phyloP scores from a whole-genome alignment of 2,888 invertebrate genomes.

The Netelia virgata region DNA sequence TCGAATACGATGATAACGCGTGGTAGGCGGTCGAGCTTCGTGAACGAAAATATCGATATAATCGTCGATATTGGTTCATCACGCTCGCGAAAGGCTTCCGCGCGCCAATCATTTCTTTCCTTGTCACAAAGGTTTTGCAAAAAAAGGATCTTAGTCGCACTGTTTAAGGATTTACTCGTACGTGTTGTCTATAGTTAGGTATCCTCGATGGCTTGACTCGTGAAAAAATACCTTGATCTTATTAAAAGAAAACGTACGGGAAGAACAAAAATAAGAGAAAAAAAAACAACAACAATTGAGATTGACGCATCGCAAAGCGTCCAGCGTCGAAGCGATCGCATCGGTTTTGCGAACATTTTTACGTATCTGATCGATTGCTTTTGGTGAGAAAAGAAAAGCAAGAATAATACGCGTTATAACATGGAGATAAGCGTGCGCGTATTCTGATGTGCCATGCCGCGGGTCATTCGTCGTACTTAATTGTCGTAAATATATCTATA shows the following conservation, averaged over 20 bases:
- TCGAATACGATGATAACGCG: background rate
- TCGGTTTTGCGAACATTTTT: conserved; percentile 18
- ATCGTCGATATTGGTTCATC: background rate
- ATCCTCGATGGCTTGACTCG: conserved; percentile 71
- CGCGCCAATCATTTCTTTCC: conserved; percentile 2
- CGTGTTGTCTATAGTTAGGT: conserved; percentile 82
- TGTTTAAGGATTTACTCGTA: conserved; percentile 77
- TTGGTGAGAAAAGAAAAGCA: conserved; percentile 6
- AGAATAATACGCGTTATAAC: conserved; percentile 34
- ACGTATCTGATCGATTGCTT: conserved; percentile 30
- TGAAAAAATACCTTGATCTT: conserved; percentile 56
- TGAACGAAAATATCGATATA: background rate
- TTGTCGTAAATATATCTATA: conserved; percentile 52
- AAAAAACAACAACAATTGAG: conserved; percentile 40
- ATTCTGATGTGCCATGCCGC: conserved; percentile 50
- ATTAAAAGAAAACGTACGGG: conserved; percentile 55
- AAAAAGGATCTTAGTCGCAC: conserved; percentile 72
- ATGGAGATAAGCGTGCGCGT: conserved; percentile 41
- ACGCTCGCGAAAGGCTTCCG: background rate
- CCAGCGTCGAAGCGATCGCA: conserved; percentile 29
- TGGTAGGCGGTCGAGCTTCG: background rate
- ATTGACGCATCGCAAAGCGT: conserved; percentile 51
- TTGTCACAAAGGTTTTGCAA: conserved; percentile 30
- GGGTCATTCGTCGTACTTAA: conserved; percentile 70
- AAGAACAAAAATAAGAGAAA: conserved; percentile 37